Evolutionary conservation across 35 echinoderm and acorn worm genomes (phyloP).

Genomic region (Ophiothrix spiculata): DNA sequence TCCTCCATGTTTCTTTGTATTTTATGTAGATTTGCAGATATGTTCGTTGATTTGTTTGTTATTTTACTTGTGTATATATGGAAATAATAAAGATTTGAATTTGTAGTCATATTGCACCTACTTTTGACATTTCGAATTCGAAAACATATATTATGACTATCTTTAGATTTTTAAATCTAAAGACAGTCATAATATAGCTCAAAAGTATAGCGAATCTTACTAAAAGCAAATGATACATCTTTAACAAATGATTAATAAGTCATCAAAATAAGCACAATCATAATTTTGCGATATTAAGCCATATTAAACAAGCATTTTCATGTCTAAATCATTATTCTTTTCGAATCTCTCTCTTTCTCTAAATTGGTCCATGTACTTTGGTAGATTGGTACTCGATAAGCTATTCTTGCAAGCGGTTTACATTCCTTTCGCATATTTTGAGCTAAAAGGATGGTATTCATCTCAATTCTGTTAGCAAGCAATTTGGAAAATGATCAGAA

Average conservation of each 20-base stretch:
- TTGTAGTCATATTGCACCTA: too few relatives aligned
- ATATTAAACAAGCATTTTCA: background rate
- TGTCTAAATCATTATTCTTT: background rate
- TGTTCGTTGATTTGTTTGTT: too few relatives aligned
- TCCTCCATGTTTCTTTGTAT: too few relatives aligned
- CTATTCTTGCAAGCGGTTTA: too few relatives aligned
- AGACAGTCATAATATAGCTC: background rate
- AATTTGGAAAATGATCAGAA: slow-evolving; percentile 10
- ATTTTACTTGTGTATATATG: too few relatives aligned
- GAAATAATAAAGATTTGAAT: too few relatives aligned
- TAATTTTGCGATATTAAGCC: background rate
- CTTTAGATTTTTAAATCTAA: too few relatives aligned
- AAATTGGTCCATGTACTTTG: background rate
- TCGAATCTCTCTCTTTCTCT: background rate
- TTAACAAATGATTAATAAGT: background rate
- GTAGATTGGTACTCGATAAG: background rate
- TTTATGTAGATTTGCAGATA: too few relatives aligned
- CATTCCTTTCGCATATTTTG: background rate
- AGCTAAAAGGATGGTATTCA: background rate
- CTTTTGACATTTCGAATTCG: too few relatives aligned
- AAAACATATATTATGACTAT: too few relatives aligned
- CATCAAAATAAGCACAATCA: background rate
- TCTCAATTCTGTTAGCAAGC: background rate
- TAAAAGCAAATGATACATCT: background rate
- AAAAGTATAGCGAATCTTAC: background rate